phyloP scores from a whole-genome alignment of 2,888 invertebrate genomes.

The Agelastica alni region DNA sequence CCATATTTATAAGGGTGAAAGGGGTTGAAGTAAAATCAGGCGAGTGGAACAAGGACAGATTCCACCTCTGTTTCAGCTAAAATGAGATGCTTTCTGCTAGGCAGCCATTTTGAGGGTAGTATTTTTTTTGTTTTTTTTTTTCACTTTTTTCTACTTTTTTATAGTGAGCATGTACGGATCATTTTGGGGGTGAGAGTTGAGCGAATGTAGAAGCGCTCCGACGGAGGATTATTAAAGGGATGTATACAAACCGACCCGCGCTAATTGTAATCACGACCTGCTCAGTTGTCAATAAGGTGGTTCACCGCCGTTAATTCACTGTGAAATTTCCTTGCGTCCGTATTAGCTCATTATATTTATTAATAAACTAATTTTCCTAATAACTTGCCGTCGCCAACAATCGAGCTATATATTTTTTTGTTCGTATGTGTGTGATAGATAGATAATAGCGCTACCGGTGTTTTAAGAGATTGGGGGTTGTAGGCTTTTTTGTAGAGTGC shows the following conservation, averaged over 20 bases:
- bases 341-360: conserved; percentile 39
- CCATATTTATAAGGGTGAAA: conserved; percentile 61
- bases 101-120: conserved; percentile 77
- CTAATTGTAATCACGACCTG: conserved; percentile 42
- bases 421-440: conserved; percentile 42
- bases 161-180: conserved; percentile 57
- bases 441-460: conserved; percentile 46
- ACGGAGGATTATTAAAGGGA: conserved; percentile 9
- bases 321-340: conserved; percentile 7
- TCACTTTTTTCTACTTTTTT: conserved; percentile 49
- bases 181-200: conserved; percentile 56
- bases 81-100: conserved; percentile 62
- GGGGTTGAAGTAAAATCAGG: conserved; percentile 58
- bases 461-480: conserved; percentile 51
- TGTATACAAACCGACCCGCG: neutral
- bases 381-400: conserved; percentile 39
- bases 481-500: conserved; percentile 52
- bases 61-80: conserved; percentile 58
- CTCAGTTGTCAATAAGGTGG: conserved; percentile 28
- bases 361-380: conserved; percentile 41
- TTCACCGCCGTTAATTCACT: neutral
- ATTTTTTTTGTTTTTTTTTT: conserved; percentile 62
- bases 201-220: conserved; percentile 48
- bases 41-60: conserved; percentile 59
- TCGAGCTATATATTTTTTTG: conserved; percentile 27